Conservation (phyloP, 2,888 invertebrate genomes). For the Ichneumoninae sp. region DNA sequence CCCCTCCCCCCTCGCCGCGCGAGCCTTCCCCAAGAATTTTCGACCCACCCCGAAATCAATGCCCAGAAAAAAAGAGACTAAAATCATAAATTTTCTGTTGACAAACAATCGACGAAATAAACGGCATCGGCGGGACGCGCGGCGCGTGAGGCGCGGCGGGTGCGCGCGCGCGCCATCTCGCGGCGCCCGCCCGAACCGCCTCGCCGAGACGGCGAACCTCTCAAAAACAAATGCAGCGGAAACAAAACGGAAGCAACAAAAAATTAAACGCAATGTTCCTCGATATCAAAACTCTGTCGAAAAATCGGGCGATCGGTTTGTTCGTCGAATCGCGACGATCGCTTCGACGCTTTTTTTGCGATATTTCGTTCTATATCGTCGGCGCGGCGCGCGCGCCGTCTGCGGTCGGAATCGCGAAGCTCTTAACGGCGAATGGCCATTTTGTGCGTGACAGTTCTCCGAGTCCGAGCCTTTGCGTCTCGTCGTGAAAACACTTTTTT, state of each 20-base stretch:
- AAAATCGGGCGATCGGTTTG: neutral
- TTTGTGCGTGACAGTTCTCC: constrained; percentile 87
- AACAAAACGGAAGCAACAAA: neutral
- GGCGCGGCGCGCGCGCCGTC: constrained; percentile 81
- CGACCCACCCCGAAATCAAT: constrained; percentile 7
- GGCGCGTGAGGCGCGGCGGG: constrained; percentile 8
- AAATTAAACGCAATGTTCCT: neutral
- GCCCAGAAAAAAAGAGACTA: constrained; percentile 12
- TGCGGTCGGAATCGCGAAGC: constrained; percentile 85
- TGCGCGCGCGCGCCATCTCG: constrained; percentile 74
- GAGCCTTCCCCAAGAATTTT: constrained; percentile 12
- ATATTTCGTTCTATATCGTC: constrained; percentile 29
- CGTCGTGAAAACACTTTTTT: neutral
- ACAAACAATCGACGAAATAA: constrained; percentile 71
- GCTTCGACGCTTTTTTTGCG: neutral
- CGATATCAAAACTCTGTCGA: neutral
- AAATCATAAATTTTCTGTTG: constrained; percentile 69
- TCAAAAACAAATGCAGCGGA: neutral
- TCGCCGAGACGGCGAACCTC: neutral
- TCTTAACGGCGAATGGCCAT: constrained; percentile 87
- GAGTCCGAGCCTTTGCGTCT: constrained; percentile 58
- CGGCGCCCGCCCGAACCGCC: constrained; percentile 62
- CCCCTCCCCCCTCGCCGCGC: neutral
- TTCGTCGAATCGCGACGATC: neutral
- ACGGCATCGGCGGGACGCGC: constrained; percentile 1